Evolutionary conservation across 2,797 vertebrate genomes (phyloP).

Genomic region (Neostethus bicornis): DNA sequence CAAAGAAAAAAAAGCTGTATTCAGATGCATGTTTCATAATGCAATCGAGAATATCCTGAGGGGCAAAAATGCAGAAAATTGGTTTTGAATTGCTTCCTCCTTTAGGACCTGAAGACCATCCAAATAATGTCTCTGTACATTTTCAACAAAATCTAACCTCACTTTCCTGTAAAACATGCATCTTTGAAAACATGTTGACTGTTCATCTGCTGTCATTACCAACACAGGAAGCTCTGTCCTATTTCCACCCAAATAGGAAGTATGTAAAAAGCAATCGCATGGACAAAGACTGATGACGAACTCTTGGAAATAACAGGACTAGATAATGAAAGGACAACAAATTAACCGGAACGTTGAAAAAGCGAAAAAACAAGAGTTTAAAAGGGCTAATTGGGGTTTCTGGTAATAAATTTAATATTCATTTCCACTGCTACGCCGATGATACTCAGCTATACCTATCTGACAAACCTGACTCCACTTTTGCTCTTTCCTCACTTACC

Average conservation of each 20-base stretch:
- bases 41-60: background rate
- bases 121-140: background rate
- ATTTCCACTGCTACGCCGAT: too few relatives aligned
- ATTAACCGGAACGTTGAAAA: background rate
- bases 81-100: background rate
- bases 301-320: background rate
- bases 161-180: too few relatives aligned
- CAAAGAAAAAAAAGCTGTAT: too few relatives aligned
- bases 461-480: too few relatives aligned
- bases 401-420: too few relatives aligned
- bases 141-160: background rate
- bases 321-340: background rate
- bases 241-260: too few relatives aligned
- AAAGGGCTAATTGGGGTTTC: too few relatives aligned
- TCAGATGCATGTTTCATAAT: too few relatives aligned
- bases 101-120: background rate
- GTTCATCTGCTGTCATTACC: background rate
- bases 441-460: too few relatives aligned
- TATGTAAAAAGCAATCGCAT: too few relatives aligned
- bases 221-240: too few relatives aligned
- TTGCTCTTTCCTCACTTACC: too few relatives aligned
- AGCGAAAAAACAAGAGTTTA: background rate
- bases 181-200: background rate
- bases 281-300: background rate
- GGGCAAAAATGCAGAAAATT: background rate